Conservation (phyloP, 2,113 vertebrate genomes). For the Empidonax traillii region DNA sequence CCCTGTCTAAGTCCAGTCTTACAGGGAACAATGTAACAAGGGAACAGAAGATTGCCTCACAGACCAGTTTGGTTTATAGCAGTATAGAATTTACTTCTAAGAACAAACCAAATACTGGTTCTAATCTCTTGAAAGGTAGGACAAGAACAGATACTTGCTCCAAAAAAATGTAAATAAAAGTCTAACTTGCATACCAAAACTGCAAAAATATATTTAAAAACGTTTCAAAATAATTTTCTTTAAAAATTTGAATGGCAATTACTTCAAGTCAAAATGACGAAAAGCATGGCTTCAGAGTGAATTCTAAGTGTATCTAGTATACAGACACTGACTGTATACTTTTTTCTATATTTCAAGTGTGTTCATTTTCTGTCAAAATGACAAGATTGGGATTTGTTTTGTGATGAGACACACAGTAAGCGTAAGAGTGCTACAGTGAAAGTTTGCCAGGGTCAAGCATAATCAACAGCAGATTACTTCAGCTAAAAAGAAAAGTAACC, state of each 20-base stretch:
- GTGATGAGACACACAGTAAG: not conserved
- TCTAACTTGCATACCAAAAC: not conserved
- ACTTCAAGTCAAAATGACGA: not conserved
- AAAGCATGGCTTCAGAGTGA: not conserved
- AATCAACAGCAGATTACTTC: conserved; percentile 14
- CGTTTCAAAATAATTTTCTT: not conserved
- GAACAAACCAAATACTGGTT: not conserved
- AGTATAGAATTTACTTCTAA: not conserved
- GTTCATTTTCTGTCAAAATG: not conserved
- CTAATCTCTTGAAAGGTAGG: not conserved
- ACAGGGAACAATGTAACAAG: not conserved
- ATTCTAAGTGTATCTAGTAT: not conserved
- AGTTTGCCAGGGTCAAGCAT: not conserved
- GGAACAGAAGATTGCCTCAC: not conserved
- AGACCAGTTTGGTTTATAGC: not conserved
- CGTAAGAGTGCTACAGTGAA: not conserved
- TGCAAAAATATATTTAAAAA: not conserved
- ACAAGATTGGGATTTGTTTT: not conserved
- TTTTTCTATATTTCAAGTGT: not conserved
- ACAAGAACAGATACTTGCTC: not conserved
- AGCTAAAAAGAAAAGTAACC: not conserved
- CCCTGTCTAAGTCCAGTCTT: not conserved
- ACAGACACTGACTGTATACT: not conserved
- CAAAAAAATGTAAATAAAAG: not conserved
- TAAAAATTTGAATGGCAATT: not conserved